Evolutionary conservation across 2,797 vertebrate genomes (phyloP), one percentile per base, ranked within the genome.

Genomic region (Rhinogobio ventralis): DNA sequence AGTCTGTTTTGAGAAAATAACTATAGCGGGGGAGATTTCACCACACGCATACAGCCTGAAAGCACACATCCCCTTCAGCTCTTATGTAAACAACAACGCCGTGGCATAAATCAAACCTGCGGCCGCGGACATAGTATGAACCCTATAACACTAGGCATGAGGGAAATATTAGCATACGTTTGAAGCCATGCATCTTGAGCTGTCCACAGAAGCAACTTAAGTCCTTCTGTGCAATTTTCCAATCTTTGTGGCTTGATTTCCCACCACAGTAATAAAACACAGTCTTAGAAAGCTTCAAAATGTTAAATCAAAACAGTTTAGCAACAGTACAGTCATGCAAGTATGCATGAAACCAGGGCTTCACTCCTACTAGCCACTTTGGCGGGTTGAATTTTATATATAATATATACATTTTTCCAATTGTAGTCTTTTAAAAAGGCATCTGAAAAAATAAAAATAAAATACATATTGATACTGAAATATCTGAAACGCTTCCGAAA

Each of bases 41-140:
- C 79, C 66, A 49, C 75, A 84, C 73, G 57, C 62, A 67, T 72
- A 74, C 80, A 87, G 62, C 68, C 45, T 25, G 45, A 73, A 57
- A 79, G 39, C 66, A 45, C 82, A 78, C 49, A 10, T 76, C 67
- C 53, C 69, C 17, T 80, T 83, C 20, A 73, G 33, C 87, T 87
- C 86, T 51, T 80, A 33, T 39, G 28, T 81, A 79, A 89, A 87
- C 86, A 78, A 33, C 88, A 80, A 79, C 87, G 83, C 76, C 39
- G 62, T 51, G 64, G 25, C 77, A 79, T 83, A 78, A 89, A 88
- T 89, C 78, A 88, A 68, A 28, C 23, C 45, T 25, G 51, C 53
- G 25, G 55, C n/a, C n/a, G 42, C 30, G 15, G 19, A 69, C 53
- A 49, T 15, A 45, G 60, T 9, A 64, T 23, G 17, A 23, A 14